These are phyloP conservation scores for Drosophila subsilvestris DNA, from an alignment of 2,888 invertebrate species.

Conservation along the genomic window DNA sequence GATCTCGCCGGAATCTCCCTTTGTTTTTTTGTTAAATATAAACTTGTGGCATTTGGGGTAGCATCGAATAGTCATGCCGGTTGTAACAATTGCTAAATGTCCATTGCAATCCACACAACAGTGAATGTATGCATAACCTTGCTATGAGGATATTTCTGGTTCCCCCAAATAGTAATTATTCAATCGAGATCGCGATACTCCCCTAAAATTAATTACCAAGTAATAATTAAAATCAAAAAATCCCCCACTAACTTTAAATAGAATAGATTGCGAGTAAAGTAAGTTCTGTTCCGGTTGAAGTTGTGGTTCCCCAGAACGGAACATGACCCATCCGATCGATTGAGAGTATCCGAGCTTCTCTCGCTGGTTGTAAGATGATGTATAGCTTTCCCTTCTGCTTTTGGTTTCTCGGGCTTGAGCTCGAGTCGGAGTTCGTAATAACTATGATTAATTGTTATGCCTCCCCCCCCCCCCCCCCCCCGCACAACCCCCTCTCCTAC, in stretches of 20 bases:
- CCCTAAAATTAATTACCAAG: neutral
- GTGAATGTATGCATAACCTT: neutral
- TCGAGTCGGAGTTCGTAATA: constrained; percentile 31
- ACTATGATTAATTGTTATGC: constrained; percentile 55
- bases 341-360: constrained; percentile 24
- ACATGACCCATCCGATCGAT: neutral
- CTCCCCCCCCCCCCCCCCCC: no score
- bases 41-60: constrained; percentile 5
- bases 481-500: constrained; percentile 1
- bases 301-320: neutral
- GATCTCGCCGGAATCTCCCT: constrained; percentile 31
- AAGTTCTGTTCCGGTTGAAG: neutral
- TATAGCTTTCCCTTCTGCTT: constrained; percentile 36
- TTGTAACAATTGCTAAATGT: neutral
- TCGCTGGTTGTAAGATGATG: constrained; percentile 7
- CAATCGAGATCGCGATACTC: neutral
- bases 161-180: neutral
- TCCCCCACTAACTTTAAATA: neutral
- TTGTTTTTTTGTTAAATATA: constrained; percentile 1
- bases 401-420: neutral
- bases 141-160: neutral
- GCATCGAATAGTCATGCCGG: constrained; percentile 6
- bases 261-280: neutral
- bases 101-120: neutral
- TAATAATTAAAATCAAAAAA: neutral